Base-by-base conservation (phyloP, 1,140 invertebrate genomes). In the Diabrotica undecimpunctata region DNA sequence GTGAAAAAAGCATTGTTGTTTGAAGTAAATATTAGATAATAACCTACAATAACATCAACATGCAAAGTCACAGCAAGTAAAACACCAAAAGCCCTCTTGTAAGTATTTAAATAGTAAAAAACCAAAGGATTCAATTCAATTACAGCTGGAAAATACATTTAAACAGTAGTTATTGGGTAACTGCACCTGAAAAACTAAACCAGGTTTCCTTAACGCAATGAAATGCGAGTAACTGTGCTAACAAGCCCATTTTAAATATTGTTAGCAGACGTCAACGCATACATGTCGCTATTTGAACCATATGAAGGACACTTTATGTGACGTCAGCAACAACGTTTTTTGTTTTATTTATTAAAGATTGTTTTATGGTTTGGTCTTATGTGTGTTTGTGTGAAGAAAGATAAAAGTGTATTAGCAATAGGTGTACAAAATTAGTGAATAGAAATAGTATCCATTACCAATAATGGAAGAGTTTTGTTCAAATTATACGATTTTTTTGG, bases 181-280 rank as follows among this genome's bases (percentile, higher is more conserved):
- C 54, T 55, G 54, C 54, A 70, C 65, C 68, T 70, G 68, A 64
- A 70, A 66, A 67, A 53, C 25, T 53, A 63, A 13, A 66, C 66
- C 37, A 60, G 36, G 56, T 58, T 68, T 72, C 72, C 72, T 60
- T 72, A 68, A 73, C 69, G 70, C 70, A 72, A 72, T 74, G 72
- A 72, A 36, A 36, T 25, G 25, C 54, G 13, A 25, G 10, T 63
- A 39, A 46, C 41, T 54, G 39, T 25, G 53, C 54, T 46, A 54
- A 55, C 52, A 56, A 63, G 61, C 61, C 38, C 14, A 46, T 46
- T 46, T 25, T 25, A 25, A 1, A 25, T 25, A 25, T 25, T n/a
- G n/a, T n/a, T 25, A 25, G 25, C 25, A 25, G 25, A 25, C 25
- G 25, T 25, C 25, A 25, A 25, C 25, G 25, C 25, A 25, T 25